Percentiles rank a stretch among this genome's conserved stretches.
These are phyloP conservation scores for Apodemia hepburni DNA, from an alignment of 2,888 invertebrate species.

Conservation along the genomic window DNA sequence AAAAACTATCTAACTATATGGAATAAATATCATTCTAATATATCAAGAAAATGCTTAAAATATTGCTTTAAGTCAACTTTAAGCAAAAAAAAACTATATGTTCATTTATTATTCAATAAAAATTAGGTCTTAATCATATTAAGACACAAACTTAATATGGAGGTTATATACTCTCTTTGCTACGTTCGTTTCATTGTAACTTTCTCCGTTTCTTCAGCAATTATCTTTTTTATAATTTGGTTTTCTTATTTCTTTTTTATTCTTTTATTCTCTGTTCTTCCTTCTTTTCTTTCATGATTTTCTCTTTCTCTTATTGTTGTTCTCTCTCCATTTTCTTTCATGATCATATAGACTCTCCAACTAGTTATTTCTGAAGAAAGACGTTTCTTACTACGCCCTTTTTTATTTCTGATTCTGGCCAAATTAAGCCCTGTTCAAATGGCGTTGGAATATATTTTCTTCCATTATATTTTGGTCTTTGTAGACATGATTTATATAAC, in stretches of 20 bases:
- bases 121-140: too few species aligned
- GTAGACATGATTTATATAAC: not conserved
- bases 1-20: too few species aligned
- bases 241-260: conserved; percentile 26
- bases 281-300: conserved; percentile 28
- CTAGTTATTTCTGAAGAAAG: conserved; percentile 28
- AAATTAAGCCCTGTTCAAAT: conserved; percentile 27
- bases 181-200: conserved; percentile 18
- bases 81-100: too few species aligned
- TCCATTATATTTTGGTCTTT: conserved; percentile 9
- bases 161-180: conserved; percentile 18
- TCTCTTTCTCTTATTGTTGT: not conserved
- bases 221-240: conserved; percentile 24
- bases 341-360: conserved; percentile 11
- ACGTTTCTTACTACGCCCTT: conserved; percentile 23
- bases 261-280: conserved; percentile 24
- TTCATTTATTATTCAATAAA: too few species aligned
- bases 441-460: conserved; percentile 22
- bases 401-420: conserved; percentile 26
- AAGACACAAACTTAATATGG: too few species aligned
- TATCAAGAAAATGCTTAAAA: too few species aligned
- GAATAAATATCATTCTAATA: too few species aligned
- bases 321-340: too few species aligned
- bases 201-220: conserved; percentile 22
- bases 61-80: too few species aligned